Percentiles rank a stretch among this genome's conserved stretches.
These are phyloP conservation scores for Clangula hyemalis DNA, from an alignment of 2,797 vertebrate genomes.

Conservation along the genomic window DNA sequence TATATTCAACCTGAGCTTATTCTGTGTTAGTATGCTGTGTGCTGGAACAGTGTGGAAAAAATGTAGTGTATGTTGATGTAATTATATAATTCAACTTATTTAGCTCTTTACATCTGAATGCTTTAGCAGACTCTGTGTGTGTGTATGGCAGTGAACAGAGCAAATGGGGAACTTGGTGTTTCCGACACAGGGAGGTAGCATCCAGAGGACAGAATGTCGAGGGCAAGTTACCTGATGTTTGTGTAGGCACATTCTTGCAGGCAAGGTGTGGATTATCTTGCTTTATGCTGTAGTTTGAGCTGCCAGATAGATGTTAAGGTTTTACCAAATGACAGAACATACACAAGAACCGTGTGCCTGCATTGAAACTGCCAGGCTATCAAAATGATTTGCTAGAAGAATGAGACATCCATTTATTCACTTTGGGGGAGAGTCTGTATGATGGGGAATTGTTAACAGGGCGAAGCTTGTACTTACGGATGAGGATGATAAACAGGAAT, in stretches of 20 bases:
- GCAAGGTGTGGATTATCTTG: neutral
- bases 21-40: neutral
- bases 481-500: neutral
- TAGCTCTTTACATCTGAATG: neutral
- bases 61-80: accelerated
- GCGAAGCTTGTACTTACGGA: neutral
- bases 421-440: neutral
- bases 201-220: neutral
- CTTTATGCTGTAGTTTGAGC: neutral
- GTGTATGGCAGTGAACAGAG: neutral
- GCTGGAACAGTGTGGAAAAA: neutral
- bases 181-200: neutral
- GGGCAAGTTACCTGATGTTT: neutral
- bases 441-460: neutral
- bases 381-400: neutral
- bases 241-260: neutral
- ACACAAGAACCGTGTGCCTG: neutral
- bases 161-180: neutral
- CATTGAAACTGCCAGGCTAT: neutral
- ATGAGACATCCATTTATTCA: neutral
- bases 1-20: neutral
- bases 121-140: neutral
- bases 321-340: neutral
- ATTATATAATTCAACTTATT: neutral
- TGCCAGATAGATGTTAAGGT: neutral